Base-by-base conservation (phyloP, 2,113 vertebrate species). In the Rhinichthys klamathensis region DNA sequence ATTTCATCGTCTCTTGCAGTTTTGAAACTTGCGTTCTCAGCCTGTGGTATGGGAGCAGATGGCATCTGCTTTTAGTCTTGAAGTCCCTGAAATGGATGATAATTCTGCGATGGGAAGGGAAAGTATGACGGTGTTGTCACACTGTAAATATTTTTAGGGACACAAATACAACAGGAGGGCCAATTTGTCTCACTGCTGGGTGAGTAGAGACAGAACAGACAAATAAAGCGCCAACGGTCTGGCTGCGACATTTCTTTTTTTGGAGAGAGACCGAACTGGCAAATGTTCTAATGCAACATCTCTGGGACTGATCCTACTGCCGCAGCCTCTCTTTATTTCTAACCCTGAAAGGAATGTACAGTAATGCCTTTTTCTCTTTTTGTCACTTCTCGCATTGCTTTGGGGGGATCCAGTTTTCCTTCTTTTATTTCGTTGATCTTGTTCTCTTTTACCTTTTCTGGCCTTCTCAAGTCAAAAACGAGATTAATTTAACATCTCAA, bases 101-200 rank as follows among this genome's bases (percentile, higher is more conserved):
- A 41, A n/a, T 61, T 44, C 51, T 88, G 82, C 46, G 58, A 63
- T 44, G 80, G 83, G 86, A 77, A 86, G 84, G 82, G 88, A 91
- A 83, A 91, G 90, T 90, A 89, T 67, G 89, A 85, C 44, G 49
- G 84, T 85, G 90, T 92, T 84, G 87, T 85, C 87, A 74, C 79
- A 90, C 89, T 87, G 89, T 92, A 91, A 91, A 93, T 92, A 93
- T 91, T 90, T 91, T 83, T 81, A 86, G 73, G 80, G 82, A 86
- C 74, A 56, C 44, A 82, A 70, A 72, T 65, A 82, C 41, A 63
- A 41, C 54, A 84, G 84, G 58, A 56, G 60, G 72, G 49, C 51
- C 60, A 76, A 84, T 83, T 86, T 84, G 84, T 83, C 79, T 69
- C 65, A 27, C 23, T 44, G 51, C 54, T 21, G 70, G 46, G 16